Evolutionary conservation across 2,113 vertebrate genomes (phyloP), one percentile per base, ranked within the genome.

Genomic region (Centropristis striata): DNA sequence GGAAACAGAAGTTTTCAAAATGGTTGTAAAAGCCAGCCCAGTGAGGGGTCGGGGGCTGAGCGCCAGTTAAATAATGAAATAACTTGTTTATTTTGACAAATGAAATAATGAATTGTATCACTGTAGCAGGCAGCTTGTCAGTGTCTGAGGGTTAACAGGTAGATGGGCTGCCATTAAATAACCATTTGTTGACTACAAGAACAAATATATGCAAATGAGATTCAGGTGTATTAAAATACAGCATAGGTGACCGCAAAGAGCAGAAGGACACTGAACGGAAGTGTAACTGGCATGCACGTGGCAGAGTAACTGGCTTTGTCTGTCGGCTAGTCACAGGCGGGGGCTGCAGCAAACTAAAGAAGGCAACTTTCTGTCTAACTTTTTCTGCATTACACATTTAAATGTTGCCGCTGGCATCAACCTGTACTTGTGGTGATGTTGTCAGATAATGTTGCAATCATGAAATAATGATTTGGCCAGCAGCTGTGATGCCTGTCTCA

Each of bases 391-490:
- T 11, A 5, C 5, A 8, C 32, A 71, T 21, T 23, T 23, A 39
- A 72, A n/a, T 9, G 4, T 61, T 6, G 42, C 27, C 51, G 21
- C n/a, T 51, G 36, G 49, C 28, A 59, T 13, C 23, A 18, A 25
- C 9, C 14, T 41, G 21, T 53, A 23, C 25, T 37, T 21, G 36
- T 14, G 10, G 4, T 16, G 14, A 68, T 68, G 37, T 4, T 25
- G n/a, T 18, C 14, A 25, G 11, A 39, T 14, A 0, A 21, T 2
- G 3, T 18, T 9, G 16, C 5, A 1, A 13, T 15, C 37, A 44
- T 55, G 28, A 69, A 55, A 55, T 28, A 4, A 54, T 28, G n/a
- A 72, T 39, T 50, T 50, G 27, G 53, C 46, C 27, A 37, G 64
- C 12, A 4, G 58, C 58, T 23, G 20, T 32, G 32, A 32, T 32